A percentile compares a stretch with the other conserved stretches of the same genome.
These are phyloP conservation scores for Megamerina dolium DNA, from an alignment of 2,888 invertebrate genomes.

Conservation along the genomic window DNA sequence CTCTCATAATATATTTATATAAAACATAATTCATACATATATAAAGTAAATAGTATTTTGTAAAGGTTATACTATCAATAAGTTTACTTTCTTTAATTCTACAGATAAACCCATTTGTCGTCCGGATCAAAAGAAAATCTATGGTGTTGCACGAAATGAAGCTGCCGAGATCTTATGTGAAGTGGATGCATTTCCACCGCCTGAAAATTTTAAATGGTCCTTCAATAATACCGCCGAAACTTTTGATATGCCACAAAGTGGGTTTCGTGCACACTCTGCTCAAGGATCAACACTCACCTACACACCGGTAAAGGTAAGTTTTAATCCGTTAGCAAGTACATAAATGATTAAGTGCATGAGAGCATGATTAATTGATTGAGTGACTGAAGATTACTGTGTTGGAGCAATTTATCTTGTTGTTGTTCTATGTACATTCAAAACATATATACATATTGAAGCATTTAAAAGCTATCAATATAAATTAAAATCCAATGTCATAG, in stretches of 20 bases:
- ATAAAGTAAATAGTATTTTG: no score
- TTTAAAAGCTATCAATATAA: no score
- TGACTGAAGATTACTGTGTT: not conserved
- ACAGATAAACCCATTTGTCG: slow-evolving; percentile 80
- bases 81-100: slow-evolving; percentile 23
- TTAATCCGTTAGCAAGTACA: not conserved
- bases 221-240: slow-evolving; percentile 84
- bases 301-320: slow-evolving; percentile 58
- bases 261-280: slow-evolving; percentile 56
- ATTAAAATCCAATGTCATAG: no score
- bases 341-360: not conserved
- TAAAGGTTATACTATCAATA: not conserved
- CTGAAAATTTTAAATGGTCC: slow-evolving; percentile 78
- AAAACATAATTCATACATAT: no score
- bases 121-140: slow-evolving; percentile 67
- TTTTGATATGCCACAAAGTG: slow-evolving; percentile 65
- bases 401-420: not conserved
- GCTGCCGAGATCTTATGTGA: slow-evolving; percentile 73
- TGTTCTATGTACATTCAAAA: not conserved
- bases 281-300: slow-evolving; percentile 64
- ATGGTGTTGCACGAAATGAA: slow-evolving; percentile 78
- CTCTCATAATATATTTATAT: no score
- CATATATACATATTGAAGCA: not conserved
- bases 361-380: no score
- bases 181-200: slow-evolving; percentile 79